Percentiles rank a stretch among this genome's conserved stretches.
phyloP scores from a whole-genome alignment of 2,888 invertebrate genomes.

The Drosophila vallismaia region DNA sequence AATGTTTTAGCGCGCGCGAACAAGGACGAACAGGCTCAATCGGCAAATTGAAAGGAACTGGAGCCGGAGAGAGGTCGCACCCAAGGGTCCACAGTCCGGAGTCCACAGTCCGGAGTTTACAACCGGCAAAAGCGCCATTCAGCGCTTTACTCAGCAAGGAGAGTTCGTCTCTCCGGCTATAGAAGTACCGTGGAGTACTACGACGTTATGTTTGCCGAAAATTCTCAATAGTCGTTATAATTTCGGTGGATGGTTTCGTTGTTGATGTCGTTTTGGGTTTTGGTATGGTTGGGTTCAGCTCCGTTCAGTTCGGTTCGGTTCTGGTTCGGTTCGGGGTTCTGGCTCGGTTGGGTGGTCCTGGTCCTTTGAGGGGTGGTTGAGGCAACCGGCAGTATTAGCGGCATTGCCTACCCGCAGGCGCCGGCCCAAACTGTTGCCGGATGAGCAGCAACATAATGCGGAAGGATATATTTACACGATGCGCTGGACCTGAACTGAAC shows the following conservation, averaged over 20 bases:
- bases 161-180: slow-evolving; percentile 15
- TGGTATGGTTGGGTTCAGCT: background rate
- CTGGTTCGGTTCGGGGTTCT: background rate
- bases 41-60: slow-evolving; percentile 83
- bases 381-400: slow-evolving; percentile 31
- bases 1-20: slow-evolving; percentile 35
- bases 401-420: slow-evolving; percentile 71
- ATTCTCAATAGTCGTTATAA: slow-evolving; percentile 9
- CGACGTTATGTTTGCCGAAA: slow-evolving; percentile 14
- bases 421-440: slow-evolving; percentile 73
- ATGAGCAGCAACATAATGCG: slow-evolving; percentile 72
- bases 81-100: slow-evolving; percentile 23
- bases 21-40: slow-evolving; percentile 63
- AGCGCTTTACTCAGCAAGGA: slow-evolving; percentile 34
- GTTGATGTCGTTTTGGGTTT: background rate
- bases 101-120: slow-evolving; percentile 1
- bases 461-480: slow-evolving; percentile 79
- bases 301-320: slow-evolving; percentile 7
- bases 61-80: slow-evolving; percentile 64
- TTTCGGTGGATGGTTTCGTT: slow-evolving; percentile 9
- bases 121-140: slow-evolving; percentile 38
- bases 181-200: slow-evolving; percentile 20
- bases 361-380: slow-evolving; percentile 45
- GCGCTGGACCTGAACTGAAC: slow-evolving; percentile 48
- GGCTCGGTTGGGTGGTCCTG: background rate